phyloP scores from a whole-genome alignment of 2,888 invertebrate genomes.

The Polyploca ridens region DNA sequence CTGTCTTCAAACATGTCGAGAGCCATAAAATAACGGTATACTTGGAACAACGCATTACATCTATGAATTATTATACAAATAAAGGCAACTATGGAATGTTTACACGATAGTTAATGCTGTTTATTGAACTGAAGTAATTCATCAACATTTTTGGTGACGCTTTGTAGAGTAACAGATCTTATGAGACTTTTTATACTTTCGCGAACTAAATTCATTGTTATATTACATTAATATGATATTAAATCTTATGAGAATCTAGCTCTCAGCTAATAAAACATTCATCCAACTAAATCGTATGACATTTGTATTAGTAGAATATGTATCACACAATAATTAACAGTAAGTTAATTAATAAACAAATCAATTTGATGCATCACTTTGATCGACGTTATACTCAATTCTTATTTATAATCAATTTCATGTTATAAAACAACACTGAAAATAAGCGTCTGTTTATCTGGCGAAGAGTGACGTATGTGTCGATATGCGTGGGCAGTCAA shows the following conservation, averaged over 20 bases:
- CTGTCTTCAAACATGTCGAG: not conserved
- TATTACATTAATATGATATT: too few species aligned
- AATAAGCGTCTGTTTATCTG: conserved; percentile 58
- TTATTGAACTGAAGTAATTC: not conserved
- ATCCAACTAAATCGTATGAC: too few species aligned
- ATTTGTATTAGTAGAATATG: too few species aligned
- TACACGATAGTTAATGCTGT: not conserved
- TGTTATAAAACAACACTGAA: conserved; percentile 36
- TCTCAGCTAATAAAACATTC: too few species aligned
- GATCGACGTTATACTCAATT: not conserved
- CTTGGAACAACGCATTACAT: not conserved
- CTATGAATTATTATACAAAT: not conserved
- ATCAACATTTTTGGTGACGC: too few species aligned
- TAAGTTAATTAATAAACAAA: too few species aligned
- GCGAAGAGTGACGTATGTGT: conserved; percentile 57
- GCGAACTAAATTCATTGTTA: too few species aligned
- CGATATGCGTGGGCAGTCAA: conserved; percentile 66
- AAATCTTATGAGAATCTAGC: too few species aligned
- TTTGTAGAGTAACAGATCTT: too few species aligned
- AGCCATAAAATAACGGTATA: not conserved
- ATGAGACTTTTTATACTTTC: too few species aligned
- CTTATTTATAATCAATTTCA: conserved; percentile 13
- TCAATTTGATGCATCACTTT: not conserved
- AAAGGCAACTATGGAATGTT: not conserved
- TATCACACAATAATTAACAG: too few species aligned